Percentiles rank a stretch among this genome's conserved stretches.
phyloP scores from a whole-genome alignment of 1,140 invertebrate genomes.

The Samia ricini region DNA sequence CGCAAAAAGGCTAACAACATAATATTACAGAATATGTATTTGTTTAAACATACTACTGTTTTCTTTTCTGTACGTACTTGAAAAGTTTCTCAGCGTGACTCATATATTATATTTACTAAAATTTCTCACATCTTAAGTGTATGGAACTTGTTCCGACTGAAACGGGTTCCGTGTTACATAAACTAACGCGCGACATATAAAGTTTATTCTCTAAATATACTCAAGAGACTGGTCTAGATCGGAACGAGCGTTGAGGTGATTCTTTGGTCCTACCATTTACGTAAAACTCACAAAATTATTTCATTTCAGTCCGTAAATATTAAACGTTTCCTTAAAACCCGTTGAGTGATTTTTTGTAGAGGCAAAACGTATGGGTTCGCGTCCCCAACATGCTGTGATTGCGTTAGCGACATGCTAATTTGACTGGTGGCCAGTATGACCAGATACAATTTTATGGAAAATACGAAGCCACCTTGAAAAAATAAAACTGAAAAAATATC shows the following conservation, averaged over 20 bases:
- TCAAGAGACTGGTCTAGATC: slow-evolving; percentile 46
- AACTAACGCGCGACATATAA: slow-evolving; percentile 52
- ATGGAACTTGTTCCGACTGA: slow-evolving; percentile 40
- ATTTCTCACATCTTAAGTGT: slow-evolving; percentile 13
- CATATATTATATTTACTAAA: slow-evolving; percentile 6
- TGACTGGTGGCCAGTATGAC: no score
- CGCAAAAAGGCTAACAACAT: no score
- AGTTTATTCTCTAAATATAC: slow-evolving; percentile 73
- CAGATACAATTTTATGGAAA: no score
- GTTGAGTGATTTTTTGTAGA: no score
- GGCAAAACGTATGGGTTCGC: no score
- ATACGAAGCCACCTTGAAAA: no score
- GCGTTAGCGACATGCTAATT: no score
- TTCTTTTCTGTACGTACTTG: not conserved
- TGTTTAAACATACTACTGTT: not conserved
- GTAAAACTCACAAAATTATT: not conserved
- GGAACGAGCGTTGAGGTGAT: slow-evolving; percentile 28
- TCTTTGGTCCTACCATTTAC: slow-evolving; percentile 32
- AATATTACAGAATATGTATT: not conserved
- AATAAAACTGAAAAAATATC: no score
- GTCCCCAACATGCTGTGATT: no score
- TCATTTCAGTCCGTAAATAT: not conserved
- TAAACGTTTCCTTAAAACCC: no score
- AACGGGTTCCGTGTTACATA: slow-evolving; percentile 53
- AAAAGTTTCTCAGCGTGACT: not conserved